Conservation (phyloP, 2,888 invertebrate species). For the Ditula angustiorana region DNA sequence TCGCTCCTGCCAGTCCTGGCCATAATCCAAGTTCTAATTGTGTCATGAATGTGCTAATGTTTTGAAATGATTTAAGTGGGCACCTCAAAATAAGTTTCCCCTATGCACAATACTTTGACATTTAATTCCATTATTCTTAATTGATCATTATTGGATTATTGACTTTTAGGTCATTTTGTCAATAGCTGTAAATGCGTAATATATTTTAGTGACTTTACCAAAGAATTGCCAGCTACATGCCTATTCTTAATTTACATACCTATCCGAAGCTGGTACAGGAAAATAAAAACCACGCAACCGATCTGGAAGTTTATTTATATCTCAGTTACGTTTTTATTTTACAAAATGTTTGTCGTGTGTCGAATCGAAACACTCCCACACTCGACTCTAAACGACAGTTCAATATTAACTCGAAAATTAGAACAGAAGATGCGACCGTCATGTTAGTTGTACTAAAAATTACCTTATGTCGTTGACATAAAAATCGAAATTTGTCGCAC, state of each 20-base stretch:
- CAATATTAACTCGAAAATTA: slow-evolving; percentile 36
- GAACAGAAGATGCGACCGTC: slow-evolving; percentile 23
- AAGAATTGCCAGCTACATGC: not conserved
- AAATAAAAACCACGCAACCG: slow-evolving; percentile 26
- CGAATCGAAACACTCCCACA: slow-evolving; percentile 34
- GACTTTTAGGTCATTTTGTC: too few species aligned
- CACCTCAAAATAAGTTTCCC: slow-evolving; percentile 8
- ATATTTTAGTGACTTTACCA: not conserved
- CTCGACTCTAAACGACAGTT: slow-evolving; percentile 31
- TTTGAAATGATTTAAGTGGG: slow-evolving; percentile 41
- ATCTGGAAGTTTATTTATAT: slow-evolving; percentile 30
- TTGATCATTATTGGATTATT: not conserved
- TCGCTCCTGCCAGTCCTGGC: slow-evolving; percentile 53
- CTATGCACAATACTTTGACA: not conserved
- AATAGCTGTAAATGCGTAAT: too few species aligned
- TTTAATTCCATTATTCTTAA: not conserved
- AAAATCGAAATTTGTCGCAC: not conserved
- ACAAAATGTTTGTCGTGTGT: slow-evolving; percentile 34
- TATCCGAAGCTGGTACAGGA: not conserved
- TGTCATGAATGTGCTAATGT: slow-evolving; percentile 42
- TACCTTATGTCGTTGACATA: not conserved
- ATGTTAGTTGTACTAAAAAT: not conserved
- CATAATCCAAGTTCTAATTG: slow-evolving; percentile 52
- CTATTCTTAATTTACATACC: not conserved
- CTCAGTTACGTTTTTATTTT: slow-evolving; percentile 30